Evolutionary conservation across 2,113 vertebrate genomes (phyloP).

Genomic region (Dascyllus trimaculatus): DNA sequence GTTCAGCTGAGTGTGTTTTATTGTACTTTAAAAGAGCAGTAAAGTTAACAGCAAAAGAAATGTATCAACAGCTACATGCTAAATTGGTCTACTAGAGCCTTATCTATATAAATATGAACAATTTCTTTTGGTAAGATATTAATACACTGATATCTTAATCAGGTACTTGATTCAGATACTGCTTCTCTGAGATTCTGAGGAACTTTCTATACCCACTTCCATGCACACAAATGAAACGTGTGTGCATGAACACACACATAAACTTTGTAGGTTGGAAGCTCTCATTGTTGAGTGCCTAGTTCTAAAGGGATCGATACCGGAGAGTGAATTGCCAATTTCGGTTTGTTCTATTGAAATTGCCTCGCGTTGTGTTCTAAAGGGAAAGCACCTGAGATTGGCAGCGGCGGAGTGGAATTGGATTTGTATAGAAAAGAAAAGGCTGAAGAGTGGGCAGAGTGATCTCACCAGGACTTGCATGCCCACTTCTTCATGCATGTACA

Average conservation of each 20-base stretch:
- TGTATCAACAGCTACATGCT: background rate
- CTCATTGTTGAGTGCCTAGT: slow-evolving; percentile 64
- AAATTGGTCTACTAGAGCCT: too few relatives aligned
- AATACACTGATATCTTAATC: too few relatives aligned
- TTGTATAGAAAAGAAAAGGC: slow-evolving; percentile 57
- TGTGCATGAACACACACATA: slow-evolving; percentile 16
- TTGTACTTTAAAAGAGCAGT: background rate
- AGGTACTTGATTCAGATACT: too few relatives aligned
- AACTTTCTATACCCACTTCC: background rate
- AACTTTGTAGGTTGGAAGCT: slow-evolving; percentile 65
- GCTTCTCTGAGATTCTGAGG: background rate
- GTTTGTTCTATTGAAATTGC: slow-evolving; percentile 79
- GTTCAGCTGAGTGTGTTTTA: slow-evolving; percentile 24
- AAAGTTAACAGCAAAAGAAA: background rate
- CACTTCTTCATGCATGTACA: background rate
- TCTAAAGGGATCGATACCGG: slow-evolving; percentile 79
- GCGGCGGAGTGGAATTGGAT: slow-evolving; percentile 73
- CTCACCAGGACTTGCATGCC: slow-evolving; percentile 15
- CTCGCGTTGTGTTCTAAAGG: slow-evolving; percentile 65
- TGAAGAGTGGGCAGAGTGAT: slow-evolving; percentile 52
- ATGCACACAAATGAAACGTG: slow-evolving; percentile 14
- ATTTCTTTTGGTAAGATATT: too few relatives aligned
- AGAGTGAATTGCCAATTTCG: slow-evolving; percentile 82
- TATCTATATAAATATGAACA: too few relatives aligned
- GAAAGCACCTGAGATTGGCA: slow-evolving; percentile 72